Conservation (phyloP, 2,888 invertebrate species). For the Eupithecia pulchellata region DNA sequence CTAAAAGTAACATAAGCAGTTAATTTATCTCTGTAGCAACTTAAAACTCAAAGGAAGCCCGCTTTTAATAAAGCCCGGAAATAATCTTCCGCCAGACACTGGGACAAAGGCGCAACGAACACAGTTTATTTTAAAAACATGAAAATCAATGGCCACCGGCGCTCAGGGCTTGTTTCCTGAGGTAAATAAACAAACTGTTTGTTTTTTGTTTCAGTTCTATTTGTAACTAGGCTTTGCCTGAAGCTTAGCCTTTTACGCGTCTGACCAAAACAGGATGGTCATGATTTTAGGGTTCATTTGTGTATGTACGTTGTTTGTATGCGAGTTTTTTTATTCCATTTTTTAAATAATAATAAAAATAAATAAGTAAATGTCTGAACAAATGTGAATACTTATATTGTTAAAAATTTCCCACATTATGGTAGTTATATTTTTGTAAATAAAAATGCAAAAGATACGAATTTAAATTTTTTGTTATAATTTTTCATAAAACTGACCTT, state of each 20-base stretch:
- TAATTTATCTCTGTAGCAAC: constrained; percentile 40
- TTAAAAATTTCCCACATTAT: not conserved
- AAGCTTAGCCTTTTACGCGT: not conserved
- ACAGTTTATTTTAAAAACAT: constrained; percentile 40
- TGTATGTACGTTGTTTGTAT: not conserved
- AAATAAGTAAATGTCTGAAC: not conserved
- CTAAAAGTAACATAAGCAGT: constrained; percentile 31
- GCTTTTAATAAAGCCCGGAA: constrained; percentile 39
- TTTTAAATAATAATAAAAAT: no score
- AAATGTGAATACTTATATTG: not conserved
- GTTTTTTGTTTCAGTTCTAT: not conserved
- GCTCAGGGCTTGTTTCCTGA: constrained; percentile 10
- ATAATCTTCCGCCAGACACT: constrained; percentile 38
- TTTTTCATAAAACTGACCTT: no score
- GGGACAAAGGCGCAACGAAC: constrained; percentile 40
- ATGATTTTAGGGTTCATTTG: not conserved
- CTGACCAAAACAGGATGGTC: not conserved
- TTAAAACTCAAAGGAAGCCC: constrained; percentile 38
- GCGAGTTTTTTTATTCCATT: not conserved
- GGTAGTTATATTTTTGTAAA: not conserved
- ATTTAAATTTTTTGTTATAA: no score
- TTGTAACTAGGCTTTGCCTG: not conserved
- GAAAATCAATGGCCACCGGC: constrained; percentile 35
- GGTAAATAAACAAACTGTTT: constrained; percentile 9
- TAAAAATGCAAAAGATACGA: no score